Percentiles rank a stretch among this genome's conserved stretches.
phyloP scores from a whole-genome alignment of 2,113 vertebrate genomes.

The Passerina amoena region DNA sequence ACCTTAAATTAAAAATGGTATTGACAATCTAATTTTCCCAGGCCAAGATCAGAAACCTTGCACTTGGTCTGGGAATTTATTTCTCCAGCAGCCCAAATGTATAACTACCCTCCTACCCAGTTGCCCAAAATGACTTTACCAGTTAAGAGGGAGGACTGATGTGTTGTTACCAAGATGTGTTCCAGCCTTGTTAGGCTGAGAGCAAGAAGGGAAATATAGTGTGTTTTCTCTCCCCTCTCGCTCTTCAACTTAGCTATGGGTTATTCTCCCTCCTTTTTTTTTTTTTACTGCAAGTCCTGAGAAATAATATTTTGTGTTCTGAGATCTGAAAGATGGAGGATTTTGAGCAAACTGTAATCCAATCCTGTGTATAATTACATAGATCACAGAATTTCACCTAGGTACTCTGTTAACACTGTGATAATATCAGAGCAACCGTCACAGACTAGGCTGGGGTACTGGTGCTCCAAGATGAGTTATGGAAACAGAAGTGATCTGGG shows the following conservation, averaged over 20 bases:
- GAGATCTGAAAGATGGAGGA: background rate
- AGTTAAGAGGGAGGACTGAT: background rate
- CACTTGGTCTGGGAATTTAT: background rate
- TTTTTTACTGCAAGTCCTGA: background rate
- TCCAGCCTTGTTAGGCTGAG: background rate
- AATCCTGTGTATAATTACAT: background rate
- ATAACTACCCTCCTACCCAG: background rate
- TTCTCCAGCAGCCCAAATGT: background rate
- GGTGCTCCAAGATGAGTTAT: background rate
- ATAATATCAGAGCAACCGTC: background rate
- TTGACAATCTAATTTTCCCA: background rate
- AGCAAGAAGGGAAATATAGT: background rate
- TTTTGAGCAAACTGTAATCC: background rate
- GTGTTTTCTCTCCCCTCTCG: background rate
- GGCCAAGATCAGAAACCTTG: background rate
- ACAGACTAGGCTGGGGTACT: background rate
- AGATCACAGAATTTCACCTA: background rate
- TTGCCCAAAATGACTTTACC: background rate
- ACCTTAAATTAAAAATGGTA: background rate
- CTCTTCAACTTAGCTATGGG: background rate
- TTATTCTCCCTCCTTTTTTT: background rate
- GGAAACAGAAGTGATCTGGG: background rate
- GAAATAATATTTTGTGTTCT: background rate
- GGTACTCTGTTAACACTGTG: background rate
- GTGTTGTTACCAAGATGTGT: background rate